Conservation (phyloP, 2,113 vertebrate species). For the Petaurus breviceps region DNA sequence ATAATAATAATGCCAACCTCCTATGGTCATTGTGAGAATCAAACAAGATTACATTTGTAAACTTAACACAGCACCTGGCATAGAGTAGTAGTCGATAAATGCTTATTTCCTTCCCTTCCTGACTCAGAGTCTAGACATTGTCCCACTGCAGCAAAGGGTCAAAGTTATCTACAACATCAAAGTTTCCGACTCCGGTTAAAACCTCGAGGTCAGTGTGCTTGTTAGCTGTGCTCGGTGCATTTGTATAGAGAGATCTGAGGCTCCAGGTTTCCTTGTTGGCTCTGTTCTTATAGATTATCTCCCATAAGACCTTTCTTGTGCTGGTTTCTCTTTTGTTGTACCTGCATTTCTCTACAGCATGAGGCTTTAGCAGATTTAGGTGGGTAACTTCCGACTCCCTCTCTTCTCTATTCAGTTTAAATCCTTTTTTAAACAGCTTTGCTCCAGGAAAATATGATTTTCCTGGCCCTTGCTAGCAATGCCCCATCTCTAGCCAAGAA, state of each 20-base stretch:
- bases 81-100: neutral
- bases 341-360: neutral
- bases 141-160: neutral
- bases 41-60: neutral
- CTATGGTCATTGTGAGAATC: neutral
- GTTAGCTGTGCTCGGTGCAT: neutral
- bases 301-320: neutral
- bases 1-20: neutral
- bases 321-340: neutral
- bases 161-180: neutral
- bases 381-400: neutral
- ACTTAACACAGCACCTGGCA: neutral
- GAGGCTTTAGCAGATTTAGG: neutral
- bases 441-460: neutral
- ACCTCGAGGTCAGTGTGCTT: neutral
- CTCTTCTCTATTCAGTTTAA: neutral
- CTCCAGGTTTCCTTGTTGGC: neutral
- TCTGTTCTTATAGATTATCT: neutral
- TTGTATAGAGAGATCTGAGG: neutral
- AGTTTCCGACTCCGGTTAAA: neutral
- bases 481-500: neutral
- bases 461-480: neutral
- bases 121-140: neutral
- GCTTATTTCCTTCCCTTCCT: neutral
- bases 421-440: neutral